phyloP scores from a whole-genome alignment of 1,140 invertebrate genomes.

The Myzus persicae region DNA sequence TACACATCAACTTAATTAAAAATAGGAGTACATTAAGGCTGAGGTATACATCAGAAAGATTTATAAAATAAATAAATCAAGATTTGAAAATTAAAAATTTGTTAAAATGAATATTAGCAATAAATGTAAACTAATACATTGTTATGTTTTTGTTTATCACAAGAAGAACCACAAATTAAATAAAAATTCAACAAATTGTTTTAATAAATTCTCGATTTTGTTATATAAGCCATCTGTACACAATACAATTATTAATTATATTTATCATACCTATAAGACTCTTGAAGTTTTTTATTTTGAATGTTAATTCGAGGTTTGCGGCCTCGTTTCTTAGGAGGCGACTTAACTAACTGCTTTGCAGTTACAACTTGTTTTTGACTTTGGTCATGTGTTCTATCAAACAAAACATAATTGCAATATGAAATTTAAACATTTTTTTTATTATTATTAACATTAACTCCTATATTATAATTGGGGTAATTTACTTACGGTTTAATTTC shows the following conservation, averaged over 20 bases:
- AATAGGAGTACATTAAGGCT: background rate
- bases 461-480: background rate
- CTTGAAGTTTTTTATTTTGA: constrained; percentile 15
- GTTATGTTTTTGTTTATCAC: too few relatives aligned
- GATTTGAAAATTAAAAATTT: background rate
- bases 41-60: background rate
- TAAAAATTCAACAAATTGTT: too few relatives aligned
- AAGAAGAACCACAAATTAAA: too few relatives aligned
- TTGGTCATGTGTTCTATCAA: background rate
- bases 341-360: background rate
- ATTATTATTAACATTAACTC: too few relatives aligned
- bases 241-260: too few relatives aligned
- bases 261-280: background rate
- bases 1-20: background rate
- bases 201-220: too few relatives aligned
- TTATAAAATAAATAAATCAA: background rate
- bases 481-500: background rate
- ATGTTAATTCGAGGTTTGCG: constrained; percentile 17
- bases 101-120: too few relatives aligned
- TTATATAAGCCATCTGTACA: background rate
- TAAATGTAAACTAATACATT: too few relatives aligned
- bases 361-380: background rate
- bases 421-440: too few relatives aligned
- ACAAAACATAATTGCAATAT: background rate
- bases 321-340: background rate